Percentiles rank a stretch among this genome's conserved stretches.
These are phyloP conservation scores for Cephus pulcher DNA, from an alignment of 2,888 invertebrate species.

Conservation along the genomic window DNA sequence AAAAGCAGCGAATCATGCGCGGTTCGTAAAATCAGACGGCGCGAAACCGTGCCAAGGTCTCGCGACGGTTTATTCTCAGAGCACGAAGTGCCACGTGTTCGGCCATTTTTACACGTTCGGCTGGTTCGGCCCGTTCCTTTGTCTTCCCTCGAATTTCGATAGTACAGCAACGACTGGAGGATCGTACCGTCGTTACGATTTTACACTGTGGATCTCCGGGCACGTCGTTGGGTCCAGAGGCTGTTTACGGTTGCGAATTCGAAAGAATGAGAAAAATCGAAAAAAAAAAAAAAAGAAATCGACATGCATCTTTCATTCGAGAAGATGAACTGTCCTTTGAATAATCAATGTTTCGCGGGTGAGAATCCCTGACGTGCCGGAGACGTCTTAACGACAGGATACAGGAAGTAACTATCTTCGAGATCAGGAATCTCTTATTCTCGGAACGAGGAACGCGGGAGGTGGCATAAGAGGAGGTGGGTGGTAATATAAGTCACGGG, in stretches of 20 bases:
- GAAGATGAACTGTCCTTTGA: background rate
- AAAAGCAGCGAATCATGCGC: background rate
- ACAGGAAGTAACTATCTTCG: slow-evolving; percentile 20
- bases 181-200: background rate
- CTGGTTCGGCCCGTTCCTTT: background rate
- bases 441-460: slow-evolving; percentile 11
- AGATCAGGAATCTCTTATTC: slow-evolving; percentile 21
- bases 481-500: too few relatives aligned
- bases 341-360: background rate
- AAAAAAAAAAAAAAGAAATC: background rate
- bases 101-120: background rate
- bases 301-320: background rate
- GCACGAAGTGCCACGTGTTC: slow-evolving; percentile 26
- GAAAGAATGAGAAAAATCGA: background rate
- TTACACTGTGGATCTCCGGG: background rate
- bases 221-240: background rate
- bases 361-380: background rate
- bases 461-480: background rate
- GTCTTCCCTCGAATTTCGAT: background rate
- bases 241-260: background rate
- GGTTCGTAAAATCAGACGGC: slow-evolving; percentile 33
- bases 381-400: background rate
- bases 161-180: background rate
- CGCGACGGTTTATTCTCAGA: slow-evolving; percentile 37
- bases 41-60: slow-evolving; percentile 47